Evolutionary conservation across 2,797 vertebrate species (phyloP).

Genomic region (Chaetophractus vellerosus): DNA sequence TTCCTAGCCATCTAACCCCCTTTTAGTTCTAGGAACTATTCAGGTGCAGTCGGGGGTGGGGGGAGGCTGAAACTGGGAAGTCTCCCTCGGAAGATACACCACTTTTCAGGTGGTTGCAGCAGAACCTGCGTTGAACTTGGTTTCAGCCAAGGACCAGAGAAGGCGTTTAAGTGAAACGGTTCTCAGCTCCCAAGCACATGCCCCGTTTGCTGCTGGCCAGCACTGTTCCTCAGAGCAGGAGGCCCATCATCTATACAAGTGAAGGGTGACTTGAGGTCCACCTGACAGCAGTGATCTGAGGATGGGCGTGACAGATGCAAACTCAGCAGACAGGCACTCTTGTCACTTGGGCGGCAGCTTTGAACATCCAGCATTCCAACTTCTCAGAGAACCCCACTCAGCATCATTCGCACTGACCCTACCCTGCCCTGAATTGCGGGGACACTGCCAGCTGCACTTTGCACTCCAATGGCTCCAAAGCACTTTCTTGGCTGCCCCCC

Average conservation of each 20-base stretch:
- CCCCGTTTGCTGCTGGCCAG: background rate
- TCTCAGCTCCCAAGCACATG: background rate
- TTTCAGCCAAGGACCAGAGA: conserved; percentile 25
- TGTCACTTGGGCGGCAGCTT: background rate
- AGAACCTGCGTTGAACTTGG: background rate
- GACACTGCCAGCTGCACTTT: conserved; percentile 73
- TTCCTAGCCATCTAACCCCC: background rate
- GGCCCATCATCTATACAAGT: background rate
- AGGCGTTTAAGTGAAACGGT: background rate
- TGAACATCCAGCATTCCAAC: background rate
- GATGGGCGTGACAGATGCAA: no score
- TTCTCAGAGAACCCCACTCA: background rate
- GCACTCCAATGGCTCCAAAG: conserved; percentile 79
- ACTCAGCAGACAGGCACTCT: background rate
- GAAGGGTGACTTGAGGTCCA: background rate
- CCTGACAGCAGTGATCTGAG: background rate
- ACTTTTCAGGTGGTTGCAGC: background rate
- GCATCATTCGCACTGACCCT: background rate
- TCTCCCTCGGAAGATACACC: background rate
- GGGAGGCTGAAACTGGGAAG: background rate
- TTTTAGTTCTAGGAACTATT: background rate
- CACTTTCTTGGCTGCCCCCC: conserved; percentile 81
- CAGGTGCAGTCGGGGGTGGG: background rate
- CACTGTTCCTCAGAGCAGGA: background rate
- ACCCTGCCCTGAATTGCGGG: background rate